Percentiles rank a stretch among this genome's conserved stretches.
Evolutionary conservation across 1,140 invertebrate genomes (phyloP).

Genomic region (Hirudo medicinalis): DNA sequence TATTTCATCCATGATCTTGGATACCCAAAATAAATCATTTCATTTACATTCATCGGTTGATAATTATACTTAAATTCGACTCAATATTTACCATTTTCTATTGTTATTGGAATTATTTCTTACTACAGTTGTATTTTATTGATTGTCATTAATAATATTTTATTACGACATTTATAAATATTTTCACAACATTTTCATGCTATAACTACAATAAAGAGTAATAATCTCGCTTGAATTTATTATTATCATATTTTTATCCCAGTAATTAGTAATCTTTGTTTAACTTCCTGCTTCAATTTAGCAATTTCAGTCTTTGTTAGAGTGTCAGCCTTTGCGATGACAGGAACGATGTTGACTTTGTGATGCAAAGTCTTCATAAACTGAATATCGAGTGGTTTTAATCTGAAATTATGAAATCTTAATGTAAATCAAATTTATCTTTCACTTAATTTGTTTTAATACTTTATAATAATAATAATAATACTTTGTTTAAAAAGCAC

Average conservation of each 20-base stretch:
- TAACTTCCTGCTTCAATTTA: constrained; percentile 40
- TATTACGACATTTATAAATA: background rate
- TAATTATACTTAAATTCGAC: no score
- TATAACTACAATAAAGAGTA: no score
- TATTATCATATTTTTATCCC: no score
- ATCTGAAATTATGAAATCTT: constrained; percentile 26
- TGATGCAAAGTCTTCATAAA: constrained; percentile 41
- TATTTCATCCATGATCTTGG: constrained; percentile 40
- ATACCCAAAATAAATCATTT: constrained; percentile 11
- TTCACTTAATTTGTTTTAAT: background rate
- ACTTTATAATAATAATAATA: no score
- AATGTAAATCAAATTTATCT: background rate
- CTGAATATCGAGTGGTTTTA: constrained; percentile 39
- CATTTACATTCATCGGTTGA: no score
- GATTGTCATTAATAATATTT: no score
- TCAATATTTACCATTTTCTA: no score
- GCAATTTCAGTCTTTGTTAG: constrained; percentile 37
- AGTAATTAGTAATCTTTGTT: no score
- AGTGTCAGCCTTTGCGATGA: constrained; percentile 42
- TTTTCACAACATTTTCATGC: background rate
- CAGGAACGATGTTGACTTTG: constrained; percentile 44
- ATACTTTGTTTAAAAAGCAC: background rate
- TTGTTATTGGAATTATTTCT: no score
- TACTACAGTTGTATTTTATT: no score
- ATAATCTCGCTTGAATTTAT: no score